Evolutionary conservation across 2,113 vertebrate species (phyloP), one percentile per base, ranked within the genome.

Genomic region (Actinemys pallida): DNA sequence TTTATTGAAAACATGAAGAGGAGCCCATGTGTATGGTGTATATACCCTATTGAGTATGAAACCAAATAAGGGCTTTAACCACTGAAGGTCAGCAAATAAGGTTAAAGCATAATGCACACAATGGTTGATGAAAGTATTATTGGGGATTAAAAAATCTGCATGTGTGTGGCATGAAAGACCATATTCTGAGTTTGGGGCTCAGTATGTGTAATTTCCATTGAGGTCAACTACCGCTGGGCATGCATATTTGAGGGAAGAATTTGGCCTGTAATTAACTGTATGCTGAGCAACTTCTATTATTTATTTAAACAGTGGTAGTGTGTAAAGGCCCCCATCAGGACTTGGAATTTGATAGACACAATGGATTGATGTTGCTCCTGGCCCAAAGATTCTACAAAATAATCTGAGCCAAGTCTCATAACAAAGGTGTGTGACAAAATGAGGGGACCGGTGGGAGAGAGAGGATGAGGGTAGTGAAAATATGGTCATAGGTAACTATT

Each of bases 1-100:
- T 49, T 2, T 91, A n/a, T 93, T 86, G 78, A 80, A 96, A 91
- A 96, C 89, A 94, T 31, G 2, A 86, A 93, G 59, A 88, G 95
- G 88, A 75, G 86, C 94, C 94, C 88, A 93, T 80, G 11, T 83
- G 22, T 54, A 57, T 1, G 89, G 53, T 13, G 22, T 8, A 93
- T 88, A 89, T 80, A 82, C 75, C 53, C 69, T 62, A n/a, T 27
- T 59, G 85, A 96, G 62, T 52, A 82, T 83, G 39, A 90, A 94
- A 27, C 87, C 78, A 93, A 45, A 88, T 31, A 89, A 89, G 39
- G 56, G 10, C 2, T 14, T 47, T 93, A 87, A 80, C 81, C 88
- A 20, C 53, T 82, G 12, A 17, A 83, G 10, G 1, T 29, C 96
- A 93, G 42, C 69, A 84, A 90, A 79, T 54, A 90, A 90, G 69